phyloP scores from a whole-genome alignment of 2,113 vertebrate species.

The Pagrus major region DNA sequence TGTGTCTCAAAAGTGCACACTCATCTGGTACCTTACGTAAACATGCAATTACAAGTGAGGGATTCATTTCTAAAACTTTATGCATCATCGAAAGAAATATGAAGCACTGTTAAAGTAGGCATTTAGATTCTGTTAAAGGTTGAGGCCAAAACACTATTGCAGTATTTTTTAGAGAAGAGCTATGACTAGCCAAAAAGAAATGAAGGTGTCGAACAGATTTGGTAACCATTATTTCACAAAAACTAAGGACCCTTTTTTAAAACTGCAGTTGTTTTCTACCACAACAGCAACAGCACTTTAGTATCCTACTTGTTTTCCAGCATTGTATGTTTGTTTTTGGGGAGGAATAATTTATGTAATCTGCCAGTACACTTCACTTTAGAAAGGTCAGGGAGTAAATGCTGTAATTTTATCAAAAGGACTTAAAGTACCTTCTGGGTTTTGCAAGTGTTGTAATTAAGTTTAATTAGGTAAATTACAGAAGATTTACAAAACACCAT shows the following conservation, averaged over 20 bases:
- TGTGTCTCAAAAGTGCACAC: constrained; percentile 17
- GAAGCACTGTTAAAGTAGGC: constrained; percentile 9
- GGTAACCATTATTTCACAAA: background rate
- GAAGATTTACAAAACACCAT: constrained; percentile 21
- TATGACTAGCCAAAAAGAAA: background rate
- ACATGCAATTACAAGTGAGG: constrained; percentile 36
- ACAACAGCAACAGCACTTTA: background rate
- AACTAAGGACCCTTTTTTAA: background rate
- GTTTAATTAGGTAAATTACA: constrained; percentile 49
- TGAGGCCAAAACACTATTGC: background rate
- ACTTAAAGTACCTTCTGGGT: background rate
- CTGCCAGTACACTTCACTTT: background rate
- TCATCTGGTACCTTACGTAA: constrained; percentile 22
- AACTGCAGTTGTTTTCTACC: background rate
- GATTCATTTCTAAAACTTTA: constrained; percentile 41
- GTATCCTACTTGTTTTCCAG: background rate
- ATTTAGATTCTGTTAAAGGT: background rate
- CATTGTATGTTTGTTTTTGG: background rate
- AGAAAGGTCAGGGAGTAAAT: background rate
- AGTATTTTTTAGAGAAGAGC: background rate
- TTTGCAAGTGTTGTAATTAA: constrained; percentile 11
- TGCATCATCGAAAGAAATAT: constrained; percentile 14
- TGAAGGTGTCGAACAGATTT: background rate
- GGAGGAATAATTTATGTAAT: background rate
- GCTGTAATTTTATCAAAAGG: constrained; percentile 37